Conservation (phyloP, 2,888 invertebrate species). For the Chalcosyrphus nemorum region DNA sequence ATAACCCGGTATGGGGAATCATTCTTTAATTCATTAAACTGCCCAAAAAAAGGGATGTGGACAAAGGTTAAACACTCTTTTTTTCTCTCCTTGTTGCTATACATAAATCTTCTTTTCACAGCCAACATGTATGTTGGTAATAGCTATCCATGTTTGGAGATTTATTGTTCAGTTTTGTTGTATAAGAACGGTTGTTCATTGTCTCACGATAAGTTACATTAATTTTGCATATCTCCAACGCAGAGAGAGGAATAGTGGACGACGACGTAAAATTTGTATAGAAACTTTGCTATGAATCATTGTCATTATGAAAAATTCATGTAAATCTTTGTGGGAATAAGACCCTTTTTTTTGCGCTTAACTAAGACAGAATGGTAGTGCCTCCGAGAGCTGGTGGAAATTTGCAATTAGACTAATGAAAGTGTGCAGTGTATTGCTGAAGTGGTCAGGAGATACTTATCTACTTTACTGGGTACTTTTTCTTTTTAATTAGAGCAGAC, state of each 20-base stretch:
- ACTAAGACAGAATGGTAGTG: not conserved
- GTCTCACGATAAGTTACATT: conserved; percentile 56
- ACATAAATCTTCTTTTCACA: conserved; percentile 34
- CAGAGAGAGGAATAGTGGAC: not conserved
- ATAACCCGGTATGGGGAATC: not conserved
- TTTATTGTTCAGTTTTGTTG: conserved; percentile 52
- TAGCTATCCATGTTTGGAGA: not conserved
- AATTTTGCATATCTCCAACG: conserved; percentile 35
- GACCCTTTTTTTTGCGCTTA: not conserved
- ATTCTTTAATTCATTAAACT: conserved; percentile 38
- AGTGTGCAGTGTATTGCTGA: conserved; percentile 40
- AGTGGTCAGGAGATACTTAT: conserved; percentile 65
- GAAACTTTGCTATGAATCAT: conserved; percentile 5
- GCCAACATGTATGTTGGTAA: not conserved
- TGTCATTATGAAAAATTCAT: conserved; percentile 32
- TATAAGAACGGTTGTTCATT: conserved; percentile 28
- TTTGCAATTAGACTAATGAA: conserved; percentile 62
- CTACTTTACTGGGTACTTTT: conserved; percentile 47
- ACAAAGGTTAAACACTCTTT: conserved; percentile 11
- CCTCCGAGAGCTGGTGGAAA: conserved; percentile 18
- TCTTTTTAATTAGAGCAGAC: conserved; percentile 47
- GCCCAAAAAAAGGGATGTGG: not conserved
- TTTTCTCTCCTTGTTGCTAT: conserved; percentile 10
- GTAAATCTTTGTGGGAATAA: conserved; percentile 42
- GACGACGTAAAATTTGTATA: not conserved